Conservation (phyloP, 2,888 invertebrate genomes). For the Hydraecia micacea region DNA sequence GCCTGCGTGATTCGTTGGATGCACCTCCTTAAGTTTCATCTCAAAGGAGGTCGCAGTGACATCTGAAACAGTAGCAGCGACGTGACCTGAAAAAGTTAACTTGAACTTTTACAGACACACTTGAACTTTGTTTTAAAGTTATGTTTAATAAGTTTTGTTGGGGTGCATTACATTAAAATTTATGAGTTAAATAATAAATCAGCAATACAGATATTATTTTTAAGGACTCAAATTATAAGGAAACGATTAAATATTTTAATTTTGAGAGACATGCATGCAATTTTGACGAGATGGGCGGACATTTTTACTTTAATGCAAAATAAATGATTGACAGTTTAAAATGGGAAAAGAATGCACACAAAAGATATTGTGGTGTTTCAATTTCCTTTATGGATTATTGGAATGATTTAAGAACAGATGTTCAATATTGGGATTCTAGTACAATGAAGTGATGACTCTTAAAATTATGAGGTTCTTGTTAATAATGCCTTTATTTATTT, state of each 20-base stretch:
- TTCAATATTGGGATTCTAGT: constrained; percentile 64
- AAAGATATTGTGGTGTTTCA: constrained; percentile 74
- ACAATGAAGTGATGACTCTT: constrained; percentile 72
- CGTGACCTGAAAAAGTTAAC: constrained; percentile 43
- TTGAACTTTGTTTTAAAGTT: constrained; percentile 30
- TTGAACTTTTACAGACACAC: constrained; percentile 21
- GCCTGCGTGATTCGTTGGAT: constrained; percentile 86
- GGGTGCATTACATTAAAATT: background rate
- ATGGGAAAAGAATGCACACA: constrained; percentile 71
- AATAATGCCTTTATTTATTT: constrained; percentile 22
- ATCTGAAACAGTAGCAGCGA: constrained; percentile 76
- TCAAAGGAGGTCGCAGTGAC: constrained; percentile 86
- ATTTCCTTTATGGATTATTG: constrained; percentile 72
- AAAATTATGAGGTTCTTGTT: constrained; percentile 55
- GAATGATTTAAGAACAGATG: constrained; percentile 78
- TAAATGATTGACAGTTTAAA: constrained; percentile 83
- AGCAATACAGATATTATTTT: constrained; percentile 5
- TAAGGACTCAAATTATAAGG: constrained; percentile 13
- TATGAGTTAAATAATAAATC: background rate
- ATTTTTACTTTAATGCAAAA: constrained; percentile 76
- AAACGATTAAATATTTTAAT: constrained; percentile 41
- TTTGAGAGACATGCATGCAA: constrained; percentile 50
- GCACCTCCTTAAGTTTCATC: constrained; percentile 85
- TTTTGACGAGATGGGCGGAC: constrained; percentile 82
- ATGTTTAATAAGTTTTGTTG: background rate